phyloP scores from a whole-genome alignment of 37 sponge, comb jelly and placozoan species.

The Haliclona indistincta region DNA sequence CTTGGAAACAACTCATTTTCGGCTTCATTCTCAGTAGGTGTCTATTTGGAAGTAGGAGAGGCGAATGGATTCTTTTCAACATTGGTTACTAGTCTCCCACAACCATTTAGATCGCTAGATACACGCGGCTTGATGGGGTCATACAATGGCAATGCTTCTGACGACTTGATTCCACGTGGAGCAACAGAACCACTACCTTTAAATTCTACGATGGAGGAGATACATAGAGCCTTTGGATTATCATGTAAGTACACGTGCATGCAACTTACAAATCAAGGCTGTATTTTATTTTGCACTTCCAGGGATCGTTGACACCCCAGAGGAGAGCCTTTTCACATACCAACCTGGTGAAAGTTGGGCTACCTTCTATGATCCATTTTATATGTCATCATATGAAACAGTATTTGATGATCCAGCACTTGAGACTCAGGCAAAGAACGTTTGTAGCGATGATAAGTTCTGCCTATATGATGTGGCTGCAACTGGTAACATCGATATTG shows the following conservation, averaged over 20 bases:
- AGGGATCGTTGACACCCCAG: slow-evolving; percentile 45
- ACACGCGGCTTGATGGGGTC: slow-evolving; percentile 50
- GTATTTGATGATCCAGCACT: slow-evolving; percentile 23
- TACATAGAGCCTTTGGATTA: slow-evolving; percentile 57
- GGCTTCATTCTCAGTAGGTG: slow-evolving; percentile 16
- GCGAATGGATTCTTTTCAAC: slow-evolving; percentile 40
- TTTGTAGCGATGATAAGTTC: slow-evolving; percentile 32
- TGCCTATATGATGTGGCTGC: slow-evolving; percentile 49
- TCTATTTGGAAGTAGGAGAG: slow-evolving; percentile 6
- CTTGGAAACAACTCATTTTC: slow-evolving; percentile 10
- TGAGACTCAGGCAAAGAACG: not conserved
- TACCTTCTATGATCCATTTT: slow-evolving; percentile 29
- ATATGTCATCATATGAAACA: slow-evolving; percentile 13
- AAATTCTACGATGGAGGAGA: slow-evolving; percentile 27
- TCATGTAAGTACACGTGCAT: slow-evolving; percentile 34
- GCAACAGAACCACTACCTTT: slow-evolving; percentile 15
- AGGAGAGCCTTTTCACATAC: slow-evolving; percentile 49
- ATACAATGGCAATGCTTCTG: slow-evolving; percentile 48
- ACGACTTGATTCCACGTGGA: slow-evolving; percentile 35
- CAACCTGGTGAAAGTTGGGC: slow-evolving; percentile 28
- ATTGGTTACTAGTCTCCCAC: slow-evolving; percentile 7
- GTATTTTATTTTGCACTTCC: not conserved
- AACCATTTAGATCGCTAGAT: not conserved
- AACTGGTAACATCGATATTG: slow-evolving; percentile 38
- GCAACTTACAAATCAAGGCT: not conserved